Conservation (phyloP, 2,113 vertebrate genomes). For the Mobula hypostoma region DNA sequence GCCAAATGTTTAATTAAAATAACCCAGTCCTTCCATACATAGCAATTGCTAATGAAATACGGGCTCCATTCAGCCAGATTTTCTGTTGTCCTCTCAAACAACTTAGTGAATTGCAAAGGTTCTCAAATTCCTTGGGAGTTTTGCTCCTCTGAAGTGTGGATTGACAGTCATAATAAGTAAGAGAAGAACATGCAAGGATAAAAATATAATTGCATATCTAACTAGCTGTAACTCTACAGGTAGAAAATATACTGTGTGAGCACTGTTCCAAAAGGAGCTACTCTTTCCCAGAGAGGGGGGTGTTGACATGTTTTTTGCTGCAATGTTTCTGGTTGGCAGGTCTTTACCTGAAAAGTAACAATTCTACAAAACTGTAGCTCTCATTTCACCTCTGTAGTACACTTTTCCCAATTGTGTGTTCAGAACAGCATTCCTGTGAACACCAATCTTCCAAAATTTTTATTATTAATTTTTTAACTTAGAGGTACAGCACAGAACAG, state of each 20-base stretch:
- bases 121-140: neutral
- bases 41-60: neutral
- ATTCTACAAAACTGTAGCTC: neutral
- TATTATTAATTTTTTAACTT: too few relatives aligned
- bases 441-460: neutral
- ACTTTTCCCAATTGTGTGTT: neutral
- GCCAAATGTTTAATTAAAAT: neutral
- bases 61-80: neutral
- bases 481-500: too few relatives aligned
- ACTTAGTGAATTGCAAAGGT: neutral
- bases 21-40: neutral
- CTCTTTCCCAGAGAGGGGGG: too few relatives aligned
- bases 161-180: neutral
- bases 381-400: neutral
- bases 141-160: conserved; percentile 8
- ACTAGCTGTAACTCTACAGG: neutral
- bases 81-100: neutral
- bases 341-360: neutral
- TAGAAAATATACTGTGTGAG: neutral
- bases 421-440: neutral
- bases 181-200: neutral
- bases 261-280: neutral
- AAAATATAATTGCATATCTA: neutral
- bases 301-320: neutral
- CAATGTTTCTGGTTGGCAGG: neutral